Base-by-base conservation (phyloP, 2,113 vertebrate species). In the Progne subis region DNA sequence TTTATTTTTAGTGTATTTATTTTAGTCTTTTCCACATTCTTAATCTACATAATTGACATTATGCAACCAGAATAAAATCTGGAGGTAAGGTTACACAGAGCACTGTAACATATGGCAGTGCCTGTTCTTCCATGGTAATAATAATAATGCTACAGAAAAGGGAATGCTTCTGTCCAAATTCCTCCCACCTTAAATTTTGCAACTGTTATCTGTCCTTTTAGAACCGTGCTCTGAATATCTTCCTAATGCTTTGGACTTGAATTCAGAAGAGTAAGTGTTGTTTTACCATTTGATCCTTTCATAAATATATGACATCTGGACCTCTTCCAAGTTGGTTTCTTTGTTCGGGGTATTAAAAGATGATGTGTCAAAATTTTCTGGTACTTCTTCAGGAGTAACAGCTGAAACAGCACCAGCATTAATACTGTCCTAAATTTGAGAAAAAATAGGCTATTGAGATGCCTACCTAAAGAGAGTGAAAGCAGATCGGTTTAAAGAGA, bases 61-160 rank as follows among this genome's bases (percentile, higher is more conserved):
- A 74, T 52, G 15, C 68, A 91, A 86, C 88, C 65, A 77, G 50
- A 91, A 90, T 74, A 80, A 95, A 91, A 90, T 92, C 57, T 70
- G 64, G 67, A 90, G 67, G 41, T 57, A 61, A 57, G 78, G 29
- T 81, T 95, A 32, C 41, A 43, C 13, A n/a, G 63, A 24, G n/a
- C 56, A 71, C 77, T 3, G 1, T 52, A 74, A 65, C 78, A 92
- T 55, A 60, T 70, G 71, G 31, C 52, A 46, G 28, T 43, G 71
- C 46, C 64, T 78, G 37, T 26, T 86, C 92, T 95, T 90, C 69
- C 17, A 14, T 41, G 56, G 32, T 76, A 55, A 32, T 84, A 86
- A 47, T 57, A 82, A 52, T 82, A 86, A 37, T 37, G 49, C 12
- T 61, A 55, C 20, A 59, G 60, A 55, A 60, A 79, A 81, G 18